These are phyloP conservation scores for Zygaena filipendulae DNA, from an alignment of 2,888 invertebrate genomes.

Conservation along the genomic window DNA sequence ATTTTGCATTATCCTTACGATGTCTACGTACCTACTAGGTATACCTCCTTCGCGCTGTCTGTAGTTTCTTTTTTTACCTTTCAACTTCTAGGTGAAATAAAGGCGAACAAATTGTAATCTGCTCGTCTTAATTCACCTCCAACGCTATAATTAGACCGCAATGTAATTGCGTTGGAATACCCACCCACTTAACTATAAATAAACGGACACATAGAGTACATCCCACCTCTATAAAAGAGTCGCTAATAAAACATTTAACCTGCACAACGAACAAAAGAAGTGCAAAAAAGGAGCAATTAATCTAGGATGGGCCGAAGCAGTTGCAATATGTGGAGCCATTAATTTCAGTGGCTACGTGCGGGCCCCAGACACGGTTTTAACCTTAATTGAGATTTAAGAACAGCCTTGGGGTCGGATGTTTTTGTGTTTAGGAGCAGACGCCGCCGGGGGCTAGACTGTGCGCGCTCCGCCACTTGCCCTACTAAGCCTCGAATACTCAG, in stretches of 20 bases:
- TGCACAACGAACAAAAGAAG: conserved; percentile 31
- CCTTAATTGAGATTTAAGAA: conserved; percentile 69
- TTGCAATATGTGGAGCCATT: conserved; percentile 66
- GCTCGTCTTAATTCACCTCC: no score
- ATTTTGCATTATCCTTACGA: no score
- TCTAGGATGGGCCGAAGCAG: conserved; percentile 36
- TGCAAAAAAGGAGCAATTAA: conserved; percentile 59
- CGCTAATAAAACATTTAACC: conserved; percentile 61
- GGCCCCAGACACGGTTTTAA: conserved; percentile 60
- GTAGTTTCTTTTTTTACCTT: no score
- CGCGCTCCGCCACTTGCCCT: conserved; percentile 17
- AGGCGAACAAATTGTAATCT: no score
- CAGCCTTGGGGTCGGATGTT: conserved; percentile 39
- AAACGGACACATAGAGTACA: conserved; percentile 46
- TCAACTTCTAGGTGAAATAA: no score
- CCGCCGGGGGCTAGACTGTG: conserved; percentile 26
- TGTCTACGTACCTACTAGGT: no score
- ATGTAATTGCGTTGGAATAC: conserved; percentile 28
- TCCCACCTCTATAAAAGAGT: conserved; percentile 21
- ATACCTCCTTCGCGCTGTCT: no score
- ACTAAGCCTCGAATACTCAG: conserved; percentile 21
- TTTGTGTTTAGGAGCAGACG: conserved; percentile 33
- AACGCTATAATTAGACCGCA: conserved; percentile 22
- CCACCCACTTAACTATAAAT: conserved; percentile 28
- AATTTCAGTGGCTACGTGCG: conserved; percentile 61